Evolutionary conservation across 2,113 vertebrate genomes (phyloP).

Genomic region (Platichthys stellatus): DNA sequence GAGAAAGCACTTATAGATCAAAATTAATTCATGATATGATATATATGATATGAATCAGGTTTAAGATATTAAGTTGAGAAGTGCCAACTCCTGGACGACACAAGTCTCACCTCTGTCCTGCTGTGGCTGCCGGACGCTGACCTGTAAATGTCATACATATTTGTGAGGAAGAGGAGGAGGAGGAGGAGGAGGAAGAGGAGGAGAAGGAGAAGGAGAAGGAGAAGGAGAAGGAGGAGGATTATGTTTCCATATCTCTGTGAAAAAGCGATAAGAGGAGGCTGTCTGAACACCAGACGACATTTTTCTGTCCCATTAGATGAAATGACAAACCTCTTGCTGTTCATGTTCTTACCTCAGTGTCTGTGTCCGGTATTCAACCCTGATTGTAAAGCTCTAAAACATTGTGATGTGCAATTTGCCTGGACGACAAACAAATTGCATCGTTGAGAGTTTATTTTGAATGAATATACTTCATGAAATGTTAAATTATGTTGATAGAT

Average conservation of each 20-base stretch:
- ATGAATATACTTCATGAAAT: neutral
- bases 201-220: slow-evolving; percentile 3
- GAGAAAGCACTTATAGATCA: neutral
- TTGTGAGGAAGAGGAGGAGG: slow-evolving; percentile 17
- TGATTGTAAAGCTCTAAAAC: slow-evolving; percentile 1
- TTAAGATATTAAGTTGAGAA: neutral
- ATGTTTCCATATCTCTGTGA: slow-evolving; percentile 34
- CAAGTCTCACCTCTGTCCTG: slow-evolving; percentile 1
- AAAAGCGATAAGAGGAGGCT: slow-evolving; percentile 16
- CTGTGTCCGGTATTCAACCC: slow-evolving; percentile 8
- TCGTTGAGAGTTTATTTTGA: neutral
- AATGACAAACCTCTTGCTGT: slow-evolving; percentile 2
- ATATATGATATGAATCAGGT: neutral
- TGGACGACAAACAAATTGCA: neutral
- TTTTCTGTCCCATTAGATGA: slow-evolving; percentile 30
- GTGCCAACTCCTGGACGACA: neutral
- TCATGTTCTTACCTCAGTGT: neutral
- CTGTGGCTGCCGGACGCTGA: slow-evolving; percentile 15
- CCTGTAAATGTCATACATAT: slow-evolving; percentile 27
- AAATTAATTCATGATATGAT: neutral
- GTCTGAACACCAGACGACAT: slow-evolving; percentile 34
- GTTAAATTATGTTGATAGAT: neutral
- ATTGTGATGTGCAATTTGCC: neutral
- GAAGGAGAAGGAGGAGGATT: neutral
- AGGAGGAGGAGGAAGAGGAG: too few relatives aligned